Conservation (phyloP, 2,888 invertebrate genomes). For the Lasius platythorax region DNA sequence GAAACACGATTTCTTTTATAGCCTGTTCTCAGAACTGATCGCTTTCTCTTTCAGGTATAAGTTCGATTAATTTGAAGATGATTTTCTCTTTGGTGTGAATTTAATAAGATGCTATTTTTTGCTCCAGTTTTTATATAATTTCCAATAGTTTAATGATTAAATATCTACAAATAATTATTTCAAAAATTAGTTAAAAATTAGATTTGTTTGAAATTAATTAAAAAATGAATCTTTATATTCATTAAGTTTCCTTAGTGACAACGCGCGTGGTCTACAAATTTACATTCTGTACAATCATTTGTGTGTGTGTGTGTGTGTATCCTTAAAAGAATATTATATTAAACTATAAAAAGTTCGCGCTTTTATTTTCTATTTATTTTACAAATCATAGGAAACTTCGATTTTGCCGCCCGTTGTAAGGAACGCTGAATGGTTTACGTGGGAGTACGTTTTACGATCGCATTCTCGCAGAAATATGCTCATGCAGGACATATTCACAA, state of each 20-base stretch:
- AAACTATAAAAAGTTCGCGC: background rate
- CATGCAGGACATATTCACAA: conserved; percentile 4
- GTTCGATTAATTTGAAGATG: background rate
- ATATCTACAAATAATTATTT: background rate
- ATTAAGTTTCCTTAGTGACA: background rate
- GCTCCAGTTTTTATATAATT: background rate
- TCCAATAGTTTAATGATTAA: background rate
- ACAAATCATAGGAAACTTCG: conserved; percentile 30
- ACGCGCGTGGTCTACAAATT: background rate
- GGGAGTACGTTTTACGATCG: background rate
- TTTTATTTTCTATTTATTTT: conserved; percentile 8
- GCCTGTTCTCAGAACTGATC: background rate
- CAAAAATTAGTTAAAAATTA: background rate
- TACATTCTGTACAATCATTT: background rate
- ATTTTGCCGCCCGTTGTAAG: background rate
- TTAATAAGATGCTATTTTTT: background rate
- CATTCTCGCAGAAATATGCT: background rate
- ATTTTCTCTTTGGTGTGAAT: background rate
- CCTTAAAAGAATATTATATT: background rate
- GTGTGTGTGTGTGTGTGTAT: background rate
- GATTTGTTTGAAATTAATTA: background rate
- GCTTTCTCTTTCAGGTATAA: background rate
- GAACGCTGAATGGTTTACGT: background rate
- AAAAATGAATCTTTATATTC: background rate
- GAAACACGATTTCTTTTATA: background rate